A percentile compares a stretch with the other conserved stretches of the same genome.
phyloP scores from a whole-genome alignment of 1,140 invertebrate species.

The Drosophila subpulchrella region DNA sequence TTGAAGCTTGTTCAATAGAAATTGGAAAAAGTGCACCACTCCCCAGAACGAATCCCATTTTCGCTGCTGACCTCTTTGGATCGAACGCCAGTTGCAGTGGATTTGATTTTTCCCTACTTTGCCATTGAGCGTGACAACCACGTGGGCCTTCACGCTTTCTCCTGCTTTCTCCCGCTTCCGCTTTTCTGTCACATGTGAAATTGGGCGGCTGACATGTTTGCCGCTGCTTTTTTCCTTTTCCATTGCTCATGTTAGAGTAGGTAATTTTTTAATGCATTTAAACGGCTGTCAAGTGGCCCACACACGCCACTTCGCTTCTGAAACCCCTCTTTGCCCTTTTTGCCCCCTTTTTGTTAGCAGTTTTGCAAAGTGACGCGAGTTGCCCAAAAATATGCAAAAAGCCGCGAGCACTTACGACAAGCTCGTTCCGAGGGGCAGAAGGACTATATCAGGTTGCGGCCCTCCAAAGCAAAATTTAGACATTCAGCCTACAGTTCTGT shows the following conservation, averaged over 20 bases:
- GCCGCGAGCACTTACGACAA: slow-evolving; percentile 42
- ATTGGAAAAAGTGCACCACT: not conserved
- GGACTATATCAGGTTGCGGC: slow-evolving; percentile 18
- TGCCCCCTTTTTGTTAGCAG: slow-evolving; percentile 31
- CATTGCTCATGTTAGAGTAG: slow-evolving; percentile 36
- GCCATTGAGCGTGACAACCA: slow-evolving; percentile 55
- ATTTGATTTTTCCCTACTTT: slow-evolving; percentile 58
- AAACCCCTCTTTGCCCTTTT: slow-evolving; percentile 5
- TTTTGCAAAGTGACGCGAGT: slow-evolving; percentile 37
- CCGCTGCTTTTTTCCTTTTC: slow-evolving; percentile 24
- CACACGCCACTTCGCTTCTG: slow-evolving; percentile 39
- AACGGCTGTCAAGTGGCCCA: slow-evolving; percentile 76
- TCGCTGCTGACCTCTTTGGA: slow-evolving; percentile 27
- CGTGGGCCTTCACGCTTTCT: slow-evolving; percentile 16
- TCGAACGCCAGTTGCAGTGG: slow-evolving; percentile 48
- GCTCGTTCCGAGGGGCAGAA: slow-evolving; percentile 12
- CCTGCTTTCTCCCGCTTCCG: slow-evolving; percentile 13
- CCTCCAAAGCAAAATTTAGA: slow-evolving; percentile 55
- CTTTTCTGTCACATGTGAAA: slow-evolving; percentile 68
- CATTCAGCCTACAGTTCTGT: slow-evolving; percentile 43
- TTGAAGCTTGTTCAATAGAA: not conserved
- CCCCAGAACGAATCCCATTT: not conserved
- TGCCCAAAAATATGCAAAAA: slow-evolving; percentile 59
- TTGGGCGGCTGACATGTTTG: slow-evolving; percentile 59
- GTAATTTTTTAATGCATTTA: slow-evolving; percentile 80